Percentiles rank a stretch among this genome's conserved stretches.
Evolutionary conservation across 2,113 vertebrate species (phyloP).

Genomic region (Elephantulus edwardii): DNA sequence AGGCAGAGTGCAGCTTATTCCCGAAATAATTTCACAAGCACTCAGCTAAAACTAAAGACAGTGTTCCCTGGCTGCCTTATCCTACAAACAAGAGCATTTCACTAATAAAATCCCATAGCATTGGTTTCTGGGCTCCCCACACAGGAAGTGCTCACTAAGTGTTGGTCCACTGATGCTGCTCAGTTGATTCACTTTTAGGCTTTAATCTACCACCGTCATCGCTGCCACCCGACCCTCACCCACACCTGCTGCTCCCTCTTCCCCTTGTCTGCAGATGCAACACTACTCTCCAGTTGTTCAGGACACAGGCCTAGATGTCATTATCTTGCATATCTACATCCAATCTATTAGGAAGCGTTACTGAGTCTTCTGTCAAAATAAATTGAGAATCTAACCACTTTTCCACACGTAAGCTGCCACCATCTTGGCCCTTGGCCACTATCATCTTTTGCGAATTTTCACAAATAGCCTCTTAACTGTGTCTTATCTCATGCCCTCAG

Average conservation of each 20-base stretch:
- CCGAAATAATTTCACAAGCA: constrained; percentile 55
- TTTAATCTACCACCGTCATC: not conserved
- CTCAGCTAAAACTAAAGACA: constrained; percentile 40
- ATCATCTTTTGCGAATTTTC: not conserved
- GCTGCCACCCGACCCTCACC: not conserved
- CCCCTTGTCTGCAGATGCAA: constrained; percentile 1
- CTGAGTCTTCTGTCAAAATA: constrained; percentile 18
- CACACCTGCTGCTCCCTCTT: not conserved
- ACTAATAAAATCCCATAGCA: constrained; percentile 18
- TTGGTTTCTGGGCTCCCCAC: not conserved
- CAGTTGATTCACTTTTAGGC: not conserved
- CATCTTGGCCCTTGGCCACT: not conserved
- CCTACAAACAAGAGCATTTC: constrained; percentile 44
- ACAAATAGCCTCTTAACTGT: not conserved
- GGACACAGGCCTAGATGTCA: not conserved
- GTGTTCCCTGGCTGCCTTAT: constrained; percentile 22
- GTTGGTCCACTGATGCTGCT: not conserved
- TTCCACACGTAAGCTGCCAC: not conserved
- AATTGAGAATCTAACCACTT: not conserved
- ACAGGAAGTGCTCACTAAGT: constrained; percentile 8
- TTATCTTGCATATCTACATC: not conserved
- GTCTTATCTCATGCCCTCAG: not conserved
- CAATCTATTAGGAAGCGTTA: not conserved
- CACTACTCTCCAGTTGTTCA: constrained; percentile 3
- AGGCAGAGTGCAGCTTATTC: constrained; percentile 52